phyloP scores from a whole-genome alignment of 2,797 vertebrate species.

The Esox lucius region DNA sequence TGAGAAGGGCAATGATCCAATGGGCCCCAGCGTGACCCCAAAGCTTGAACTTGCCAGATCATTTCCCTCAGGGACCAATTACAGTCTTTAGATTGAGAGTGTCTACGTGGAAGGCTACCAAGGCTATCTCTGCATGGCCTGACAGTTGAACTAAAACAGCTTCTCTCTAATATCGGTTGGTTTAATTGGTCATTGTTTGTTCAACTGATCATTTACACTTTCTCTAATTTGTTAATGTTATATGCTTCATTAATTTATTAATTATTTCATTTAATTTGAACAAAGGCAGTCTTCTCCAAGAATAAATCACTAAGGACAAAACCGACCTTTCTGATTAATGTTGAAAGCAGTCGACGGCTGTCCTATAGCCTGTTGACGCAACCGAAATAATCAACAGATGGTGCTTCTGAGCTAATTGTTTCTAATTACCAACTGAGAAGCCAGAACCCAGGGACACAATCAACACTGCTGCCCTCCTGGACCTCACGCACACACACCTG shows the following conservation, averaged over 20 bases:
- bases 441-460: conserved; percentile 37
- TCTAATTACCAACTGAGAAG: conserved; percentile 37
- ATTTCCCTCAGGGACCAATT: conserved; percentile 77
- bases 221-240: too few relatives aligned
- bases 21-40: conserved; percentile 56
- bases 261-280: background rate
- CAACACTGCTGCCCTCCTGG: conserved; percentile 9
- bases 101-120: conserved; percentile 30
- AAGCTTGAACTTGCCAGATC: conserved; percentile 53
- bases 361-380: background rate
- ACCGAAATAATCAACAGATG: conserved; percentile 27
- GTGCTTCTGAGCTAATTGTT: conserved; percentile 32
- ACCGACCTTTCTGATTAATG: background rate
- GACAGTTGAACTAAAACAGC: conserved; percentile 1
- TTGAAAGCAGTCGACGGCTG: background rate
- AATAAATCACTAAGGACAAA: background rate
- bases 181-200: too few relatives aligned
- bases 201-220: too few relatives aligned
- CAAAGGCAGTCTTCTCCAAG: background rate
- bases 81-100: conserved; percentile 60
- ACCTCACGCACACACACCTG: conserved; percentile 24
- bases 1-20: conserved; percentile 48
- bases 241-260: background rate
- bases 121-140: conserved; percentile 10
- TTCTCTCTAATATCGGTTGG: too few relatives aligned